Evolutionary conservation across 2,113 vertebrate species (phyloP), one percentile per base, ranked within the genome.

Genomic region (Hymenochirus boettgeri): DNA sequence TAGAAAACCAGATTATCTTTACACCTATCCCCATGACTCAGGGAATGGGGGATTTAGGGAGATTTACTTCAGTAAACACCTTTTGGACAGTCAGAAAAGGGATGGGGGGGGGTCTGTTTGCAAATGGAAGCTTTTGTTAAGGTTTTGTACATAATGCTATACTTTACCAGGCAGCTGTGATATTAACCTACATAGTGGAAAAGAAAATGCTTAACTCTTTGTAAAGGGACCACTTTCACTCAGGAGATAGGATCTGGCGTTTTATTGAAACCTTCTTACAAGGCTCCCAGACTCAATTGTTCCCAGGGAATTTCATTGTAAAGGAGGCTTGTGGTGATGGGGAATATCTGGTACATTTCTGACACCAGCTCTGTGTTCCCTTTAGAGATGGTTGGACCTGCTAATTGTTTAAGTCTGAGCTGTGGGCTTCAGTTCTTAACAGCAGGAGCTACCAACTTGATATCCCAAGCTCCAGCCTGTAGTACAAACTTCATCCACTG

Each of bases 21-120:
- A 91, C 90, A 94, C 91, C 92, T 75, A 83, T 81, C 87, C 88
- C 87, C 85, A 86, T 89, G 88, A 89, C 86, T 88, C 85, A 86
- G 89, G 86, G 87, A 81, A 84, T 72, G 85, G 79, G 86, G 92
- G 93, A 95, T 94, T 95, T 94, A 93, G 90, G 81, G 90, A 91
- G 91, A 92, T 96, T 96, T 94, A 97, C 91, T 95, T 93, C 91
- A 88, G 89, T 91, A 92, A 96, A 95, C 92, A 97, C 93, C 93
- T 96, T n/a, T 94, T 89, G 91, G 91, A 93, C 89, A 93, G 90
- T 90, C 80, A 79, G 85, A 86, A 37, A 67, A 70, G 70, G 72
- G 75, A 74, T 80, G 82, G 84, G 86, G 79, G 85, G 84, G 83
- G 90, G 86, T 88, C 91, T 92, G 92, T 93, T 95, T 91, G 87